Conservation (phyloP, 1,140 invertebrate species). For the Drosophila biarmipes region DNA sequence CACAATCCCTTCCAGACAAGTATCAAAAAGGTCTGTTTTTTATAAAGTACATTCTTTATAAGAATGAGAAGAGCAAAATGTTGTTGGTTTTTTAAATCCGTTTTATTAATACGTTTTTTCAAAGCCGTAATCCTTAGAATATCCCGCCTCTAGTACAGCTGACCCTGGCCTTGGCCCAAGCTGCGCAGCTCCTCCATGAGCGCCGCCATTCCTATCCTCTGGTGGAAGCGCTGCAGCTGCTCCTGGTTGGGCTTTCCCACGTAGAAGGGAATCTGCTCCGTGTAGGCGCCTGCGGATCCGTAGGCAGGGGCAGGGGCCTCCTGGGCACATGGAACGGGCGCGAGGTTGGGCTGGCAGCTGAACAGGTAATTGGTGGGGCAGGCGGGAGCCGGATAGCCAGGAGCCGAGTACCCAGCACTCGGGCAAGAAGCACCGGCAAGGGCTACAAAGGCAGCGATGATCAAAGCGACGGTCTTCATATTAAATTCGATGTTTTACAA, state of each 20-base stretch:
- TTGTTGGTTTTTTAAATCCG: neutral
- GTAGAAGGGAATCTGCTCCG: slow-evolving; percentile 54
- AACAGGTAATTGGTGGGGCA: slow-evolving; percentile 77
- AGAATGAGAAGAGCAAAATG: no score
- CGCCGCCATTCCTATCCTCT: slow-evolving; percentile 15
- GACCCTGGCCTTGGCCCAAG: slow-evolving; percentile 31
- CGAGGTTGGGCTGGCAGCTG: slow-evolving; percentile 72
- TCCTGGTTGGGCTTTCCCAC: slow-evolving; percentile 23
- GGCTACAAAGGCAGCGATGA: slow-evolving; percentile 27
- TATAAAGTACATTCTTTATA: no score
- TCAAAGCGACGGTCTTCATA: slow-evolving; percentile 47
- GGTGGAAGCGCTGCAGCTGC: slow-evolving; percentile 16
- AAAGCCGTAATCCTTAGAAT: no score
- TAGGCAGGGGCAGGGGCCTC: slow-evolving; percentile 34
- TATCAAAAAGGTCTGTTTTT: no score
- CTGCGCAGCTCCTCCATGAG: slow-evolving; percentile 31
- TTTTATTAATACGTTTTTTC: neutral
- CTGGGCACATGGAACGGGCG: slow-evolving; percentile 61
- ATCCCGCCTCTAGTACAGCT: slow-evolving; percentile 13
- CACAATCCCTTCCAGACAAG: no score
- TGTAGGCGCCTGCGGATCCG: slow-evolving; percentile 68
- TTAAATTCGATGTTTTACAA: slow-evolving; percentile 9
- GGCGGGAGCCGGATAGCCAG: slow-evolving; percentile 48
- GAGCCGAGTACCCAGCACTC: slow-evolving; percentile 6
- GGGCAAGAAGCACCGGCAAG: slow-evolving; percentile 36